A percentile compares a stretch with the other conserved stretches of the same genome.
Conservation (phyloP, 2,113 vertebrate species). For the Geococcyx californianus region DNA sequence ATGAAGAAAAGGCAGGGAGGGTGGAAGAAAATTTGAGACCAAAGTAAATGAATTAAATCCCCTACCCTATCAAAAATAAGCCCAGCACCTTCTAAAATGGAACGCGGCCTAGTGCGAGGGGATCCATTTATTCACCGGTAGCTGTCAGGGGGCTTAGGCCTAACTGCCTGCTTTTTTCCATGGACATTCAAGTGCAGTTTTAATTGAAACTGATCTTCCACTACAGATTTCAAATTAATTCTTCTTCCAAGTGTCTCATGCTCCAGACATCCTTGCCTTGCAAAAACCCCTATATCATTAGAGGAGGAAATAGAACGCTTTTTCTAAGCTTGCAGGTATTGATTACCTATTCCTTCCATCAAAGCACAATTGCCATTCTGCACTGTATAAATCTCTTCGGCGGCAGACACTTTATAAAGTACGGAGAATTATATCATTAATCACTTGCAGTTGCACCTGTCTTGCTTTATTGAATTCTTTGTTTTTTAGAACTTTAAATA, state of each 20-base stretch:
- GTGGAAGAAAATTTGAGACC: neutral
- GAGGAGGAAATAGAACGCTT: constrained; percentile 80
- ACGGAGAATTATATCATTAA: constrained; percentile 74
- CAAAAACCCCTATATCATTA: constrained; percentile 78
- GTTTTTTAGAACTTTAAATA: constrained; percentile 76
- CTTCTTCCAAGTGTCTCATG: constrained; percentile 82
- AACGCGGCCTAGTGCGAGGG: neutral
- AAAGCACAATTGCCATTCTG: constrained; percentile 67
- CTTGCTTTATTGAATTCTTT: constrained; percentile 66
- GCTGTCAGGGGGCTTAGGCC: constrained; percentile 50
- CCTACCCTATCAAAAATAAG: neutral
- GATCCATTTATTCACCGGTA: constrained; percentile 46
- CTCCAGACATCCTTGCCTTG: constrained; percentile 77
- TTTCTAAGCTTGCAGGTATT: constrained; percentile 77
- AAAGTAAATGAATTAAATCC: neutral
- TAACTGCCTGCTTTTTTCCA: constrained; percentile 54
- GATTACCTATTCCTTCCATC: constrained; percentile 75
- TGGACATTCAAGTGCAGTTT: constrained; percentile 76
- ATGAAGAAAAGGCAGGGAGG: neutral
- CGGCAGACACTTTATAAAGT: constrained; percentile 73
- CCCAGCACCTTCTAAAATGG: constrained; percentile 36
- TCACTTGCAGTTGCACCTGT: constrained; percentile 70
- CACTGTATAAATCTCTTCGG: constrained; percentile 72
- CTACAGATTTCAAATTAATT: constrained; percentile 89
- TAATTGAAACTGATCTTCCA: constrained; percentile 91